Evolutionary conservation across 2,888 invertebrate species (phyloP).

Genomic region (Aquatica leii): DNA sequence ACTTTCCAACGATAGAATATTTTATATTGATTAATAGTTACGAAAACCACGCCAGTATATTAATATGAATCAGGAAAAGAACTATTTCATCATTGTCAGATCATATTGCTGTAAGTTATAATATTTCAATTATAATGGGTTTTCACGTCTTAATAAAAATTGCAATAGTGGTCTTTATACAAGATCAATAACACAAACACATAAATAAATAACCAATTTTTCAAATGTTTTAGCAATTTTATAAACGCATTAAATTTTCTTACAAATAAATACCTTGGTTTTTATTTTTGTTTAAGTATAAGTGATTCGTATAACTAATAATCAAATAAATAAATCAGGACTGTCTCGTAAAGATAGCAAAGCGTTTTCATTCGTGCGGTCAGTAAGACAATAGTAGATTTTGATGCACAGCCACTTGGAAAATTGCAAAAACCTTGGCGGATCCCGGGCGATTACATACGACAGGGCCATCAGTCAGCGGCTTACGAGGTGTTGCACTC

Average conservation of each 20-base stretch:
- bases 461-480: conserved; percentile 56
- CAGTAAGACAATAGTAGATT: conserved; percentile 50
- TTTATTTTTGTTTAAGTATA: too few relatives aligned
- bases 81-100: conserved; percentile 9
- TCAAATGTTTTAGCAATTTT: too few relatives aligned
- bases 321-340: conserved; percentile 17
- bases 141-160: too few relatives aligned
- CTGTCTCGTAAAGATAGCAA: conserved; percentile 14
- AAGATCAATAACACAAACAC: too few relatives aligned
- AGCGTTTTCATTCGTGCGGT: conserved; percentile 41
- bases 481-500: conserved; percentile 53
- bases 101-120: not conserved
- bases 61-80: conserved; percentile 6
- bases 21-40: conserved; percentile 3
- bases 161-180: too few relatives aligned
- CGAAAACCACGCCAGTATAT: not conserved
- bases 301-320: not conserved
- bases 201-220: too few relatives aligned
- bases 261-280: too few relatives aligned
- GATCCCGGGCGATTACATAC: conserved; percentile 54
- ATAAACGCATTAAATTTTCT: too few relatives aligned
- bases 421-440: conserved; percentile 55
- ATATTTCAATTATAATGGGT: not conserved
- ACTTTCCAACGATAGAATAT: not conserved
- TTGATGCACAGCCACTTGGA: conserved; percentile 57